Base-by-base conservation (phyloP, 2,797 vertebrate genomes). In the Pristis pectinata region DNA sequence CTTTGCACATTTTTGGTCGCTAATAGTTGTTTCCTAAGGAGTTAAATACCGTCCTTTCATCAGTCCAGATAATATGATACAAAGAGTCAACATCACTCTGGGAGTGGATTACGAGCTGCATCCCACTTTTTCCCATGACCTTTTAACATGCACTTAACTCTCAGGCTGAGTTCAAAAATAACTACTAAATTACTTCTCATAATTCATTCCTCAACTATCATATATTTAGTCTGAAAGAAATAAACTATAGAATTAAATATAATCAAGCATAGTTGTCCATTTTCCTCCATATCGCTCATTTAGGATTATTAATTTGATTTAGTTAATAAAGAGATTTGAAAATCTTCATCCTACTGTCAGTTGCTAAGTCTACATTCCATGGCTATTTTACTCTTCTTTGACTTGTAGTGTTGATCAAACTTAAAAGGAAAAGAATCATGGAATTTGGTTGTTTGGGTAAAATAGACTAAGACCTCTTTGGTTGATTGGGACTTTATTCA, bases 81-180 rank as follows among this genome's bases (percentile, higher is more conserved):
- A 41, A 91, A 61, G 59, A 67, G n/a, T 67, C 59, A 91, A 41
- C 19, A 22, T 91, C 19, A 91, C n/a, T 41, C 61, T 91, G 59
- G 19, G 87, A 41, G n/a, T 22, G 59, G 87, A 10, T 64, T 91
- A 24, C n/a, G n/a, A 17, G 17, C 37, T 37, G n/a, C n/a, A 64
- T 22, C n/a, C 59, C 34, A 91, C 7, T 37, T 41, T 41, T 91
- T 67, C 87, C 87, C 87, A 91, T 91, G 37, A 91, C 8, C 87
- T 91, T 67, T 91, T 91, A 41, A 91, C 19, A n/a, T 91, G 61
- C 17, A 67, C 10, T 91, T 91, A 91, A 61, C 59, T 91, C 41
- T 64, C 61, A 67, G 6, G 59, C 87, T 67, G 87, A 91, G 87
- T 91, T 64, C 6, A 91, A 91, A 91, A 41, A 67, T 91, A 91